Evolutionary conservation across 1,140 invertebrate species (phyloP).

Genomic region (Drosophila persimilis): DNA sequence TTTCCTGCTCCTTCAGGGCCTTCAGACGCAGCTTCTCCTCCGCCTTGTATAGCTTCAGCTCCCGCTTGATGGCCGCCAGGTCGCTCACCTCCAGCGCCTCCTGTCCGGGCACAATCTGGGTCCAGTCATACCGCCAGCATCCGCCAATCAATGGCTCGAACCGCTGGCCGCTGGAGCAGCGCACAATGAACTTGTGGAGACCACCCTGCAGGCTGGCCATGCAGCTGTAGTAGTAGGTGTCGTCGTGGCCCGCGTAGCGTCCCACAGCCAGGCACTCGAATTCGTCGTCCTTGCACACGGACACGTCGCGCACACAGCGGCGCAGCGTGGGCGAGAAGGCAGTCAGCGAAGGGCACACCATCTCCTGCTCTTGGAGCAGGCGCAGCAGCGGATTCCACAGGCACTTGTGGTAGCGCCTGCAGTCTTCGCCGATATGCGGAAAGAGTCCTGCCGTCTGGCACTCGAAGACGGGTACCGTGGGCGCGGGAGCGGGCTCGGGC

Average conservation of each 20-base stretch:
- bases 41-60: constrained; percentile 64
- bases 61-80: constrained; percentile 64
- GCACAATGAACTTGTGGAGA: constrained; percentile 67
- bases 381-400: constrained; percentile 20
- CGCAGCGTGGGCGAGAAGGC: constrained; percentile 49
- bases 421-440: constrained; percentile 51
- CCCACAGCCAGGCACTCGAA: constrained; percentile 50
- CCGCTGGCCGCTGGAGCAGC: constrained; percentile 57
- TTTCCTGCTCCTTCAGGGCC: constrained; percentile 58
- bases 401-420: constrained; percentile 61
- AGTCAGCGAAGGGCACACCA: constrained; percentile 39
- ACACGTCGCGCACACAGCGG: constrained; percentile 64
- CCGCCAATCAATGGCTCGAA: constrained; percentile 45
- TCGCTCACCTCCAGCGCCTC: constrained; percentile 54
- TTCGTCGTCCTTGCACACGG: constrained; percentile 45
- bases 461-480: constrained; percentile 46
- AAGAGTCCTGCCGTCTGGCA: constrained; percentile 51
- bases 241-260: constrained; percentile 49
- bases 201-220: constrained; percentile 40
- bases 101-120: constrained; percentile 48
- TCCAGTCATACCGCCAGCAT: constrained; percentile 72
- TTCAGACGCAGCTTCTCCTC: constrained; percentile 67
- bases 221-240: constrained; percentile 68
- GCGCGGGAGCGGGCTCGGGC: constrained; percentile 14
- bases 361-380: constrained; percentile 28